Base-by-base conservation (phyloP, 2,888 invertebrate species). In the Callosobruchus maculatus region DNA sequence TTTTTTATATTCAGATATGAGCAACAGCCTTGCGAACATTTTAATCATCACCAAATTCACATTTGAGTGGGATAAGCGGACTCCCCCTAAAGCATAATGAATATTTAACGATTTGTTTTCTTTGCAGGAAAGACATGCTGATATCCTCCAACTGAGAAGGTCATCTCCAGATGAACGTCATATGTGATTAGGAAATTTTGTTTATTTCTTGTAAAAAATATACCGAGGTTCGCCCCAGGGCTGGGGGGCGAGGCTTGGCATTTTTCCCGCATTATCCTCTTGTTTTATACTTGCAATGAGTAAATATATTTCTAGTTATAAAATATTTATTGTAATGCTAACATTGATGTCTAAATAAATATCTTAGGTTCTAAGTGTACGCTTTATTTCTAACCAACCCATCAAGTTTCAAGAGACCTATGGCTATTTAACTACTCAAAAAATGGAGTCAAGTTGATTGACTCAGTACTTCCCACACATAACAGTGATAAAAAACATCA, bases 301-400 rank as follows among this genome's bases (percentile, higher is more conserved):
- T 18, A 7, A 49, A 49, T 49, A 18, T 7, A 49, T 49, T 49
- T 49, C 4, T 49, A 49, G 13, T 49, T 49, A 49, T 49, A 1
- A 49, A 49, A 49, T 49, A 18, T 13, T 49, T 49, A 49, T 13
- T 49, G 49, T 49, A 49, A 49, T 49, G 13, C 49, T 49, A 82
- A 82, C 81, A 79, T 82, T 80, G 77, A 79, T 82, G 83, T 84
- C 81, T 80, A 83, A 83, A 82, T 79, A 74, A 72, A 74, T 75
- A 74, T 73, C 75, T 79, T 76, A 73, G 78, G 77, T 78, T 76
- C 70, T 22, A 7, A 7, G 7, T 22, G 67, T 9, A 67, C 3
- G 20, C 22, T 67, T 67, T 67, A 49, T 49, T 49, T 49, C 13
- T 49, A 49, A 3, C 49, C 4, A 49, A 18, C 49, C 13, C 3